Conservation (phyloP, 1,140 invertebrate genomes). For the Caenorhabditis latens region DNA sequence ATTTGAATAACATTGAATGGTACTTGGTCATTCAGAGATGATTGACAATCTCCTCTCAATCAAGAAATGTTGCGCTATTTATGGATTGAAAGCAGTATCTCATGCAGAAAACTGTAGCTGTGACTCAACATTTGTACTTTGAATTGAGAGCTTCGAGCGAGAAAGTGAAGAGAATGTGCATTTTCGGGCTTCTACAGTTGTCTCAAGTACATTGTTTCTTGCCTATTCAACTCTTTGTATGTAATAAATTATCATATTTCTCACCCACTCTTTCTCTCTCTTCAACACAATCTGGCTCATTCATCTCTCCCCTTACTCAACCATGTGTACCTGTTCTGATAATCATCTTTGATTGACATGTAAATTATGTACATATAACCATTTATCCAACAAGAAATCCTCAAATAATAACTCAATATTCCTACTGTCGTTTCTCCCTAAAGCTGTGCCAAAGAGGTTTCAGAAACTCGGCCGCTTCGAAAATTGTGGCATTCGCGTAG, state of each 20-base stretch:
- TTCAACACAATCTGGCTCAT: neutral
- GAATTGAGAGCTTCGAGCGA: no score
- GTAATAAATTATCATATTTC: no score
- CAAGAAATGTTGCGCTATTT: neutral
- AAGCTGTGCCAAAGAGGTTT: conserved; percentile 41
- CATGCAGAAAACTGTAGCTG: no score
- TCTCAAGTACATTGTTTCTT: no score
- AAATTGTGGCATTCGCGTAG: conserved; percentile 58
- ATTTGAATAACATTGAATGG: neutral
- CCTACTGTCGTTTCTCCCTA: conserved; percentile 35
- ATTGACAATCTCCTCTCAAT: neutral
- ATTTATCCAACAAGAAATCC: neutral
- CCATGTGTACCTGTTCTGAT: no score
- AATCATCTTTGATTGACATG: neutral
- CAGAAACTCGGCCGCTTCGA: conserved; percentile 54
- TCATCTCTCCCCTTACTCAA: neutral
- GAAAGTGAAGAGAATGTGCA: no score
- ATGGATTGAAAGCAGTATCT: no score
- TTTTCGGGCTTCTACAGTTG: no score
- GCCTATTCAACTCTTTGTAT: neutral
- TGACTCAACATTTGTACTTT: no score
- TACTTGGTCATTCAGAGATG: neutral
- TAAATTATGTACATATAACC: no score
- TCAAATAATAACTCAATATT: neutral
- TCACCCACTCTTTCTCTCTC: neutral